These are phyloP conservation scores for Cremastinae sp. DNA, from an alignment of 2,888 invertebrate genomes.

Conservation along the genomic window DNA sequence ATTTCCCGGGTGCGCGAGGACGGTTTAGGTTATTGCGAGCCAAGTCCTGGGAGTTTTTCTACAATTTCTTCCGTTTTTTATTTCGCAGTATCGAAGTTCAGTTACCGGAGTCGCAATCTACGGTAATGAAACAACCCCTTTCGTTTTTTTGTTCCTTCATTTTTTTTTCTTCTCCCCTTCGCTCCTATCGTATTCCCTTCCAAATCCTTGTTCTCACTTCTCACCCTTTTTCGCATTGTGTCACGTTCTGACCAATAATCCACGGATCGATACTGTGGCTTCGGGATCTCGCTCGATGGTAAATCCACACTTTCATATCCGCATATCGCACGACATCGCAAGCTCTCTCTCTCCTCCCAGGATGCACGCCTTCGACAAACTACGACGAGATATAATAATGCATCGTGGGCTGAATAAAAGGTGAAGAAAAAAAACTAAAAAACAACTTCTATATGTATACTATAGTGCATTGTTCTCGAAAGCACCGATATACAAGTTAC, in stretches of 20 bases:
- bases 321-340: slow-evolving; percentile 30
- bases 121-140: slow-evolving; percentile 41
- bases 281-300: slow-evolving; percentile 59
- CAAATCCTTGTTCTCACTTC: slow-evolving; percentile 20
- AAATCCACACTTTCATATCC: slow-evolving; percentile 42
- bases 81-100: slow-evolving; percentile 41
- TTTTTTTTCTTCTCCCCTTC: slow-evolving; percentile 31
- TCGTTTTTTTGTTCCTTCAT: slow-evolving; percentile 20
- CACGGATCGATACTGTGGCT: slow-evolving; percentile 48
- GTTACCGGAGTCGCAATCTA: slow-evolving; percentile 34
- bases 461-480: slow-evolving; percentile 11
- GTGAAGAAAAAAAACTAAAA: slow-evolving; percentile 30
- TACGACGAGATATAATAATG: slow-evolving; percentile 47
- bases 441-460: background rate
- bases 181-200: slow-evolving; percentile 10
- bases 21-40: slow-evolving; percentile 33
- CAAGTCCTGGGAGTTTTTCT: slow-evolving; percentile 31
- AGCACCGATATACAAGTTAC: slow-evolving; percentile 42
- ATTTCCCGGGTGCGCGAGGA: slow-evolving; percentile 11
- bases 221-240: slow-evolving; percentile 35
- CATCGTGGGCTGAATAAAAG: slow-evolving; percentile 22
- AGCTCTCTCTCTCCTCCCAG: slow-evolving; percentile 44
- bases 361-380: slow-evolving; percentile 39
- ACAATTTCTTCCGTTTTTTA: slow-evolving; percentile 12
- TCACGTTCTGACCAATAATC: slow-evolving; percentile 53